Evolutionary conservation across 2,113 vertebrate species (phyloP).

Genomic region (Lasiurus borealis): DNA sequence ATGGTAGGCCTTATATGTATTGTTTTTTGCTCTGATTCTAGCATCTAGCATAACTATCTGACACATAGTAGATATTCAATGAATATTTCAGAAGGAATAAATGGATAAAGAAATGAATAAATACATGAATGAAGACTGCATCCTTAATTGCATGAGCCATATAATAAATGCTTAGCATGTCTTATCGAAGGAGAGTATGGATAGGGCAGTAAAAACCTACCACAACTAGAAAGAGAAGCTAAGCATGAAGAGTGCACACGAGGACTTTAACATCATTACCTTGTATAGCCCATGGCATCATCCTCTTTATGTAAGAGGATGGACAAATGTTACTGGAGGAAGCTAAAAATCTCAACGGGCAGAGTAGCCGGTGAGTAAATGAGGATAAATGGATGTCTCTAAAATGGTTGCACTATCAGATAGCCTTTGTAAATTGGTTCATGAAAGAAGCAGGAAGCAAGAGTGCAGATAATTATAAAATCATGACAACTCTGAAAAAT

Average conservation of each 20-base stretch:
- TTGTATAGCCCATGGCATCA: background rate
- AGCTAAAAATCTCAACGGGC: slow-evolving; percentile 11
- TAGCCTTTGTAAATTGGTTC: slow-evolving; percentile 39
- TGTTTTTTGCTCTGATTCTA: slow-evolving; percentile 47
- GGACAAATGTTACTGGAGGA: slow-evolving; percentile 39
- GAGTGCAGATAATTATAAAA: background rate
- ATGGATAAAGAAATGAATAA: background rate
- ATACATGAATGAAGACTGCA: background rate
- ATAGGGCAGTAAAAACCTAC: background rate
- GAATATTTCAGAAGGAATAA: slow-evolving; percentile 45
- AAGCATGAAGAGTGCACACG: background rate
- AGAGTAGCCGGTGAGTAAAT: slow-evolving; percentile 51
- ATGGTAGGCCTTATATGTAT: background rate
- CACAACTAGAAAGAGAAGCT: background rate
- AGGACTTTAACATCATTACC: background rate
- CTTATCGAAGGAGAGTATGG: background rate
- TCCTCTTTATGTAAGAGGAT: slow-evolving; percentile 29
- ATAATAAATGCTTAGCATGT: background rate
- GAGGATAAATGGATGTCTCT: slow-evolving; percentile 62
- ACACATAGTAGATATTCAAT: background rate
- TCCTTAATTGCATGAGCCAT: background rate
- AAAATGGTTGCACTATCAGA: slow-evolving; percentile 37
- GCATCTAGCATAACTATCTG: background rate
- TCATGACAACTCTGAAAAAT: slow-evolving; percentile 46
- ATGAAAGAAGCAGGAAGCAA: slow-evolving; percentile 70